phyloP scores from a whole-genome alignment of 2,113 vertebrate species.

The Rhombomys opimus region DNA sequence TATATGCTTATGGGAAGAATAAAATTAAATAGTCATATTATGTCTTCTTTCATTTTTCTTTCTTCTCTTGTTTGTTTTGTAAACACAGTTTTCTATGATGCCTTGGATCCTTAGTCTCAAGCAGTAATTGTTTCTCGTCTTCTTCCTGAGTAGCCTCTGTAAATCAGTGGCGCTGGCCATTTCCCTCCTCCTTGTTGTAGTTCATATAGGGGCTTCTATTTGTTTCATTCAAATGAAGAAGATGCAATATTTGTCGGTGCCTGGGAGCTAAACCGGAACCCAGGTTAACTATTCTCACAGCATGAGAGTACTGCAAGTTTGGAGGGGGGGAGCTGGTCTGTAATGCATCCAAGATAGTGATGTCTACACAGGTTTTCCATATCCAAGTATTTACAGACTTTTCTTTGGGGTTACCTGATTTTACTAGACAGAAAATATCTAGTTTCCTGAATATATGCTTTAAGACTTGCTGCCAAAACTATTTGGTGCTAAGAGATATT shows the following conservation, averaged over 20 bases:
- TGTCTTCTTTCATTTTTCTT: not conserved
- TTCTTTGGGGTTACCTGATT: not conserved
- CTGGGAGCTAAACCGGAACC: no score
- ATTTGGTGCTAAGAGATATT: not conserved
- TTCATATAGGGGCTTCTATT: not conserved
- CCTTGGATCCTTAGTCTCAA: not conserved
- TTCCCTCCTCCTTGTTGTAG: no score
- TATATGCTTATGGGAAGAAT: not conserved
- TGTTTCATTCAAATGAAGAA: not conserved
- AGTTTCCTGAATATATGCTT: not conserved
- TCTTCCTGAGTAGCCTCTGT: not conserved
- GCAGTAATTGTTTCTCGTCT: not conserved
- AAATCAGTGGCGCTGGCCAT: not conserved
- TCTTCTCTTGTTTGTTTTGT: not conserved
- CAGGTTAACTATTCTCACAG: not conserved
- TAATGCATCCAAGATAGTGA: no score
- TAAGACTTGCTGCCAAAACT: not conserved
- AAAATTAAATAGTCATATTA: not conserved
- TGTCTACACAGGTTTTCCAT: not conserved
- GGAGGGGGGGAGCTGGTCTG: not conserved
- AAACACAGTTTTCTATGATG: not conserved
- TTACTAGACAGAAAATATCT: not conserved
- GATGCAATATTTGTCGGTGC: not conserved
- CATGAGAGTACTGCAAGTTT: not conserved
- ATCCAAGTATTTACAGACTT: not conserved